Evolutionary conservation across 2,113 vertebrate species (phyloP).

Genomic region (Clupea harengus): DNA sequence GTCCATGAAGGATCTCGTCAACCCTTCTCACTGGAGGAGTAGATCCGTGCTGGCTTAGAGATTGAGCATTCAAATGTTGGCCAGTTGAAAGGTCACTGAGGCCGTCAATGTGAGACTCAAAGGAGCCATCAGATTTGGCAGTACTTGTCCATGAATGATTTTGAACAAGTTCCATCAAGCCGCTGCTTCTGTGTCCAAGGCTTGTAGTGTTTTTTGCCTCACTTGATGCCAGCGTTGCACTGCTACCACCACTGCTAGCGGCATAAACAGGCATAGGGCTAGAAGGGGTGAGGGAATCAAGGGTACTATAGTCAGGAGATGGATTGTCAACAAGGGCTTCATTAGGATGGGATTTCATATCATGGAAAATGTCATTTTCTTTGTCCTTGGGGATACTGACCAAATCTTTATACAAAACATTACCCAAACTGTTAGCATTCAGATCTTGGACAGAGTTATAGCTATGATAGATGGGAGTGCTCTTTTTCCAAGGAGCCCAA

Average conservation of each 20-base stretch:
- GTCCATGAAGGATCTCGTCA: not conserved
- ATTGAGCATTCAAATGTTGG: not conserved
- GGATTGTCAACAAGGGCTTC: not conserved
- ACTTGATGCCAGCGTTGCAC: not conserved
- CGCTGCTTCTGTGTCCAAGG: not conserved
- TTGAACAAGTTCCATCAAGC: not conserved
- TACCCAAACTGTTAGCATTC: not conserved
- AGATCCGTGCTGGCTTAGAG: not conserved
- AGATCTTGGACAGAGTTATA: not conserved
- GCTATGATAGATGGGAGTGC: not conserved
- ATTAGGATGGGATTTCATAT: not conserved
- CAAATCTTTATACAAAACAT: not conserved
- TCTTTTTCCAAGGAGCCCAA: not conserved
- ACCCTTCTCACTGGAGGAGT: not conserved
- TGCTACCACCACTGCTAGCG: not conserved
- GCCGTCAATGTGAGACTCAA: not conserved
- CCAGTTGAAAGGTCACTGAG: not conserved
- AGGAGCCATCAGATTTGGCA: not conserved
- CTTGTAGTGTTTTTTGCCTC: not conserved
- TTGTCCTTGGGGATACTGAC: not conserved
- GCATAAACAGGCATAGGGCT: not conserved
- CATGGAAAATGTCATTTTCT: not conserved
- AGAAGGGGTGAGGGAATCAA: not conserved
- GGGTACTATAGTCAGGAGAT: not conserved
- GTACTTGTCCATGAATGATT: not conserved